Evolutionary conservation across 1,140 invertebrate species (phyloP).

Genomic region (Solenopsis fugax): DNA sequence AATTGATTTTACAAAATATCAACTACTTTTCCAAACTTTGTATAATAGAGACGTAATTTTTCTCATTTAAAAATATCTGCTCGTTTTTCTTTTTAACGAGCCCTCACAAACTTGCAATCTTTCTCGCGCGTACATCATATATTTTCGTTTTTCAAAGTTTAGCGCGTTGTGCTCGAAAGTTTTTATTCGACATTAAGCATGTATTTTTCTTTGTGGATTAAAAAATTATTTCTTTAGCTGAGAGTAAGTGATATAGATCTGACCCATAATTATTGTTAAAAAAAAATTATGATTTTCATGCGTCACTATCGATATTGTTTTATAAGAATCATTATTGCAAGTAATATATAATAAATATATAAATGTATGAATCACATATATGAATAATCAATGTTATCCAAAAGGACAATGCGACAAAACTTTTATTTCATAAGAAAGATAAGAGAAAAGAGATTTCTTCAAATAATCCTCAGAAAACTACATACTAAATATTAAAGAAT

Average conservation of each 20-base stretch:
- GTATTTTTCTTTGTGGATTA: not conserved
- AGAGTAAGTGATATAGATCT: not conserved
- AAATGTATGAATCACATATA: not conserved
- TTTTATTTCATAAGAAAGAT: not conserved
- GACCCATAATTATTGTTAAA: conserved; percentile 9
- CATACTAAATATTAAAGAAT: no score
- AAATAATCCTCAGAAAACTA: not conserved
- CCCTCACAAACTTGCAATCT: not conserved
- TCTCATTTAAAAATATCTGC: not conserved
- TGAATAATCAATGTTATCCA: not conserved
- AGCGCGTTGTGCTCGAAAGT: not conserved
- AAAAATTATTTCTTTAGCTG: not conserved
- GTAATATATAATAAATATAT: not conserved
- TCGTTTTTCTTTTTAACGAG: conserved; percentile 16
- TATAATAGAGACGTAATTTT: conserved; percentile 11
- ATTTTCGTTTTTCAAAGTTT: conserved; percentile 16
- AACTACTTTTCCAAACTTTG: not conserved
- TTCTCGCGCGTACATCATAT: not conserved
- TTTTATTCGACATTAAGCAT: not conserved
- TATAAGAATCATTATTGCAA: not conserved
- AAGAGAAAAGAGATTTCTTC: not conserved
- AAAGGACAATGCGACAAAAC: not conserved
- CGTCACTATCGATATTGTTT: not conserved
- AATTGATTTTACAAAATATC: not conserved
- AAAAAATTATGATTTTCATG: not conserved